A percentile compares a stretch with the other conserved stretches of the same genome.
Conservation (phyloP, 2,797 vertebrate genomes). For the Babyrousa celebensis region DNA sequence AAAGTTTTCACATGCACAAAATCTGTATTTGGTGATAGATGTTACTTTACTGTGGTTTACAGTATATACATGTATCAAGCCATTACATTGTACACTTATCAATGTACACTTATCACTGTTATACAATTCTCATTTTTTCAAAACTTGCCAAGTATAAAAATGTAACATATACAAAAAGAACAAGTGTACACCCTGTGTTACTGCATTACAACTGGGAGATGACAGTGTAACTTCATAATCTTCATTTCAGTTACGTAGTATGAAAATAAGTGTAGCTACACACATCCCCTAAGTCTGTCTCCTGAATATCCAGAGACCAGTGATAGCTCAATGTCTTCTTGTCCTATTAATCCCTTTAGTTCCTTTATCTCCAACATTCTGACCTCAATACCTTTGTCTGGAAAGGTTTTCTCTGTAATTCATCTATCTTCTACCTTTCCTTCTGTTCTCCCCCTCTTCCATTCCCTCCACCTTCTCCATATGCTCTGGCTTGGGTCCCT, state of each 20-base stretch:
- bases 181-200: not conserved
- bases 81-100: not conserved
- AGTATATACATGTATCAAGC: not conserved
- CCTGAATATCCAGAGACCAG: not conserved
- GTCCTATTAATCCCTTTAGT: not conserved
- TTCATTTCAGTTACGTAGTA: not conserved
- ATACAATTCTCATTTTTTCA: not conserved
- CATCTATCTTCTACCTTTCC: not conserved
- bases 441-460: rapidly evolving
- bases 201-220: not conserved
- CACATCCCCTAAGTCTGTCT: not conserved
- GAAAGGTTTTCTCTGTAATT: not conserved
- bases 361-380: not conserved
- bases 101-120: not conserved
- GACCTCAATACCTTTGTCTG: not conserved
- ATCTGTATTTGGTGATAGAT: not conserved
- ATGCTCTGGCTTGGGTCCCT: not conserved
- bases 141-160: not conserved
- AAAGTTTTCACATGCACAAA: not conserved
- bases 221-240: not conserved
- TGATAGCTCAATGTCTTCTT: not conserved
- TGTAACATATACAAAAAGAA: not conserved
- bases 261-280: not conserved
- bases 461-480: not conserved
- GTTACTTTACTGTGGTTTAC: not conserved